phyloP scores from a whole-genome alignment of 2,888 invertebrate species.

The Tortricodes alternella region DNA sequence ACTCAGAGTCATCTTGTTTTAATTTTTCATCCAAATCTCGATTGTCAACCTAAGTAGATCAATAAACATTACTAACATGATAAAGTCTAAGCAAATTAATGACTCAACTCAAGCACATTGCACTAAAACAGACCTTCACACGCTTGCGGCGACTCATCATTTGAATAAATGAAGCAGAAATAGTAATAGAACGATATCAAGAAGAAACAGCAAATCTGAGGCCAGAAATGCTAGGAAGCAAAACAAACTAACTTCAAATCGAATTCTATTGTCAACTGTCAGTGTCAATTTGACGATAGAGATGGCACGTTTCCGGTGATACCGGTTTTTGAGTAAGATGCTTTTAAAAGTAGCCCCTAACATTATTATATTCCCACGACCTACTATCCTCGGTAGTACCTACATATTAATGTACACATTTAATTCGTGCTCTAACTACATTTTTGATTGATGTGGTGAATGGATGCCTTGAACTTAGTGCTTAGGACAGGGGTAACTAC shows the following conservation, averaged over 20 bases:
- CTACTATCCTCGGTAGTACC: too few relatives aligned
- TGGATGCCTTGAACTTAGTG: too few relatives aligned
- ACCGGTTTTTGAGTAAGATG: not conserved
- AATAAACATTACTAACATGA: slow-evolving; percentile 83
- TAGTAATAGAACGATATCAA: slow-evolving; percentile 13
- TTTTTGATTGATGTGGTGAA: too few relatives aligned
- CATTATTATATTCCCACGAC: too few relatives aligned
- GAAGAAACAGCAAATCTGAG: slow-evolving; percentile 3
- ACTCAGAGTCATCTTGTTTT: slow-evolving; percentile 84
- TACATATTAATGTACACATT: too few relatives aligned
- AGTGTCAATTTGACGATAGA: slow-evolving; percentile 12
- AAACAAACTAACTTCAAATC: slow-evolving; percentile 34
- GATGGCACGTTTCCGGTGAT: not conserved
- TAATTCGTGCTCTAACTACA: too few relatives aligned
- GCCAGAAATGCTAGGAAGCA: slow-evolving; percentile 27
- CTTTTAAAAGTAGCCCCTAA: too few relatives aligned
- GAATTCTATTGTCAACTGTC: not conserved
- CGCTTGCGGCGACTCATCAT: slow-evolving; percentile 84
- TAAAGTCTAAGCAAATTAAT: slow-evolving; percentile 35
- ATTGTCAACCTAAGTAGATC: slow-evolving; percentile 68
- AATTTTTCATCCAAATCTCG: slow-evolving; percentile 87
- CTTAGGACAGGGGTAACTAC: too few relatives aligned
- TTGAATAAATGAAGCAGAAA: slow-evolving; percentile 23
- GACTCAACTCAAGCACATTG: slow-evolving; percentile 27
- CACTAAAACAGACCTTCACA: slow-evolving; percentile 66